phyloP scores from a whole-genome alignment of 2,888 invertebrate species.

The Cephus sareptanus region DNA sequence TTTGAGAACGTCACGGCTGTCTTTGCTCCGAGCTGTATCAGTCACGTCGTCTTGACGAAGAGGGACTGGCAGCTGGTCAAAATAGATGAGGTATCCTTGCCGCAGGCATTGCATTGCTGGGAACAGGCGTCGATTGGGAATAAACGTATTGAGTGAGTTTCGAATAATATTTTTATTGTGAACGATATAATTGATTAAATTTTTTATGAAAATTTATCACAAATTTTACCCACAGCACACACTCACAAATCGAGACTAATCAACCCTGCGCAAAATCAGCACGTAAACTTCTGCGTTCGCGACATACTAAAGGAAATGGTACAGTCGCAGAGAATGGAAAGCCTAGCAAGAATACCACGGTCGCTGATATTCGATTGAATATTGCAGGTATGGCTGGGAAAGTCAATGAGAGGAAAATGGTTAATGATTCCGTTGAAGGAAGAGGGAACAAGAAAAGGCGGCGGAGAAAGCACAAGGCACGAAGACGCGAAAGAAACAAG shows the following conservation, averaged over 20 bases:
- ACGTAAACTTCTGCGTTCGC: constrained; percentile 49
- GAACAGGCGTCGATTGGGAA: constrained; percentile 69
- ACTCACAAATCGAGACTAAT: constrained; percentile 50
- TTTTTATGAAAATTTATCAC: constrained; percentile 10
- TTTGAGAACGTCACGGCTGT: constrained; percentile 87
- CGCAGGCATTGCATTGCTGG: constrained; percentile 91
- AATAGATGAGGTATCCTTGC: constrained; percentile 85
- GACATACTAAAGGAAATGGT: constrained; percentile 48
- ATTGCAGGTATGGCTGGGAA: constrained; percentile 20
- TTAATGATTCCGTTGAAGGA: constrained; percentile 41
- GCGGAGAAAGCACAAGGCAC: constrained; percentile 31
- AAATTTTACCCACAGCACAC: constrained; percentile 39
- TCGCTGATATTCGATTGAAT: constrained; percentile 17
- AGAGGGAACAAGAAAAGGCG: constrained; percentile 54
- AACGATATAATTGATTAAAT: not conserved
- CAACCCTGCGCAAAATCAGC: constrained; percentile 53
- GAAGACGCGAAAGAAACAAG: constrained; percentile 45
- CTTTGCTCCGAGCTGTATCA: constrained; percentile 93
- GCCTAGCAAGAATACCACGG: constrained; percentile 27
- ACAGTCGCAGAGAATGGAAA: constrained; percentile 47
- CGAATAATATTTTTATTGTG: not conserved
- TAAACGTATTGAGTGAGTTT: constrained; percentile 39
- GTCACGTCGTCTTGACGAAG: constrained; percentile 89
- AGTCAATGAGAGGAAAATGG: constrained; percentile 43
- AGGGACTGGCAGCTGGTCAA: constrained; percentile 88